phyloP scores from a whole-genome alignment of 2,888 invertebrate genomes.

The Teleiodes luculella region DNA sequence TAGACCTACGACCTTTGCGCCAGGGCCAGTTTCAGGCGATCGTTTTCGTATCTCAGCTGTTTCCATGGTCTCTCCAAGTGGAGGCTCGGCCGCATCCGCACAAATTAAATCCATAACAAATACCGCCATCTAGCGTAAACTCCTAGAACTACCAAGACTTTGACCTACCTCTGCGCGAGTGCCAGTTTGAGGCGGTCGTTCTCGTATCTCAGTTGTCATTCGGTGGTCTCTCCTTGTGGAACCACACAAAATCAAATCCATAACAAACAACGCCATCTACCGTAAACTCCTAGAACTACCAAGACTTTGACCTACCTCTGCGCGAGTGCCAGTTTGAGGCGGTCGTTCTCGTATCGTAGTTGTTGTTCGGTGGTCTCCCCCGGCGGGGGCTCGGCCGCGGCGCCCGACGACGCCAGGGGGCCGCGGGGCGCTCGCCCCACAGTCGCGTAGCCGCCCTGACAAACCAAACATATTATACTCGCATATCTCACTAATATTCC shows the following conservation, averaged over 20 bases:
- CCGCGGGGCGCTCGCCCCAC: constrained; percentile 61
- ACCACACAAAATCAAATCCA: too few relatives aligned
- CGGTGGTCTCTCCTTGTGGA: constrained; percentile 56
- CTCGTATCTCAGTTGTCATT: constrained; percentile 97
- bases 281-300: neutral
- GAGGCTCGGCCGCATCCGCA: neutral
- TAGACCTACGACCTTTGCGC: constrained; percentile 82
- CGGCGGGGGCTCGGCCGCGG: constrained; percentile 36
- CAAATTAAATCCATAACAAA: too few relatives aligned
- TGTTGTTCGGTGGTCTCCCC: constrained; percentile 83
- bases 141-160: neutral
- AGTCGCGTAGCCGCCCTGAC: constrained; percentile 63
- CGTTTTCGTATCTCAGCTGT: constrained; percentile 97
- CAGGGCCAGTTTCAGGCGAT: constrained; percentile 92
- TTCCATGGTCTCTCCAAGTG: neutral
- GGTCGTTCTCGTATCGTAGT: constrained; percentile 97
- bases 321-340: constrained; percentile 92
- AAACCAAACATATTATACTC: neutral
- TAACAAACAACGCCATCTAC: constrained; percentile 3
- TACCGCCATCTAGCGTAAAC: neutral
- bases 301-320: constrained; percentile 84
- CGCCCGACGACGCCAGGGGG: constrained; percentile 39
- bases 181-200: constrained; percentile 97
- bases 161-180: constrained; percentile 88
- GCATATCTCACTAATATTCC: too few relatives aligned